Percentiles rank a stretch among this genome's conserved stretches.
Conservation (phyloP, 2,113 vertebrate genomes). For the Petrocephalus zakoni region DNA sequence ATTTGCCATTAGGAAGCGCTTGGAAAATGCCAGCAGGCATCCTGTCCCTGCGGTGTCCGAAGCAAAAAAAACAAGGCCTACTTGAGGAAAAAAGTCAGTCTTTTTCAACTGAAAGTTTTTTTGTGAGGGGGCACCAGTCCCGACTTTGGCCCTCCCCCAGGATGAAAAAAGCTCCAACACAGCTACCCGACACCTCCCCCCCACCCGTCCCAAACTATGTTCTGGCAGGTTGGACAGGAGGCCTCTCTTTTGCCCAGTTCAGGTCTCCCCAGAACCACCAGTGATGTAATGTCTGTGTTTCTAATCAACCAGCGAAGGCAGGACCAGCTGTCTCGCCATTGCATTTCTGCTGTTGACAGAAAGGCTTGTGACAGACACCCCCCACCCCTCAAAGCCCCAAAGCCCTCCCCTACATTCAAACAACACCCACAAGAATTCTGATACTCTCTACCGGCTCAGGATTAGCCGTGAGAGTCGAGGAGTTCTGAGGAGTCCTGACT, state of each 20-base stretch:
- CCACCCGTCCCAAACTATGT: background rate
- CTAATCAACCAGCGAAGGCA: background rate
- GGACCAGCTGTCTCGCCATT: background rate
- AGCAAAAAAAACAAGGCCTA: background rate
- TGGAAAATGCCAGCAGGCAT: background rate
- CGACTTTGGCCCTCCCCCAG: background rate
- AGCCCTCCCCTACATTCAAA: background rate
- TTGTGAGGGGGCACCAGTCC: background rate
- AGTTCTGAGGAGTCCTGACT: background rate
- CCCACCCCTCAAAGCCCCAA: background rate
- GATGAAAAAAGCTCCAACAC: background rate
- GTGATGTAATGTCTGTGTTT: slow-evolving; percentile 14
- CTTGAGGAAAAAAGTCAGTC: background rate
- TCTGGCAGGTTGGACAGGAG: background rate
- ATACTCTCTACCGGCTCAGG: background rate
- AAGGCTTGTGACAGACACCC: background rate
- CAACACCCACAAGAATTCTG: slow-evolving; percentile 30
- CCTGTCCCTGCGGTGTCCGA: background rate
- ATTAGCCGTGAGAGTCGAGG: background rate
- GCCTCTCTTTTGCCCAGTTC: background rate
- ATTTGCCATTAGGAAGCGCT: background rate
- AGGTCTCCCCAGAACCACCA: slow-evolving; percentile 3
- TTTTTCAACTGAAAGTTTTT: background rate
- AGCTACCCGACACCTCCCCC: background rate
- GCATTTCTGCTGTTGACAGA: slow-evolving; percentile 1